phyloP scores from a whole-genome alignment of 2,888 invertebrate species.

The Isotomurus palustris region DNA sequence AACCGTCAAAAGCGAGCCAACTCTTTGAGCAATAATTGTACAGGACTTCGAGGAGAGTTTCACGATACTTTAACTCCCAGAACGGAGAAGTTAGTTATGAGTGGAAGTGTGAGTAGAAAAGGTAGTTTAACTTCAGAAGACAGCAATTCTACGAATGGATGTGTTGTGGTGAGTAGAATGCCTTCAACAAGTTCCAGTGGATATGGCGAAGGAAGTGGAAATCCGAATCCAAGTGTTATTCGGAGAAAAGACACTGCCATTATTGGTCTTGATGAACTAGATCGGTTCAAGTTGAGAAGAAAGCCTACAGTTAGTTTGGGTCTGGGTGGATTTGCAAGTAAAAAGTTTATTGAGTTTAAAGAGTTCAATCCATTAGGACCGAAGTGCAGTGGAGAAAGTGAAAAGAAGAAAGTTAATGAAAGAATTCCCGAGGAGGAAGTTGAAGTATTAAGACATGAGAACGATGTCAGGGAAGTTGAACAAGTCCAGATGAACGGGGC shows the following conservation, averaged over 20 bases:
- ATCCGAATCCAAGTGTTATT: no score
- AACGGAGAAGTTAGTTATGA: neutral
- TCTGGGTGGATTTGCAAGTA: no score
- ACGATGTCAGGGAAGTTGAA: neutral
- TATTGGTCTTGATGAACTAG: neutral
- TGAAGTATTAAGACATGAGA: neutral
- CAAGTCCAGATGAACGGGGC: neutral
- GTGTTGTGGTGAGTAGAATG: neutral
- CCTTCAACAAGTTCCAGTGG: neutral
- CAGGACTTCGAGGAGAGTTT: neutral
- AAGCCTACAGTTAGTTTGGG: no score
- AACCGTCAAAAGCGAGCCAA: slow-evolving; percentile 1
- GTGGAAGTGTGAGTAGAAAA: slow-evolving; percentile 8
- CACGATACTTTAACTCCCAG: neutral
- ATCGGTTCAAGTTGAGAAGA: neutral
- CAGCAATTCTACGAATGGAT: slow-evolving; percentile 6
- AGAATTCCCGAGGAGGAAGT: neutral
- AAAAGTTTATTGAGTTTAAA: no score
- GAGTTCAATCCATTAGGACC: no score
- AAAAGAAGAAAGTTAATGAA: neutral
- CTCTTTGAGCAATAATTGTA: neutral
- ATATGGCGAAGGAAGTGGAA: neutral
- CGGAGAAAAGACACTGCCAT: neutral
- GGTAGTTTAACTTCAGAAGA: slow-evolving; percentile 21
- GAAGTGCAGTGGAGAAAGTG: neutral